A percentile compares a stretch with the other conserved stretches of the same genome.
Conservation (phyloP, 2,113 vertebrate genomes). For the Calyptommatus sinebrachiatus region DNA sequence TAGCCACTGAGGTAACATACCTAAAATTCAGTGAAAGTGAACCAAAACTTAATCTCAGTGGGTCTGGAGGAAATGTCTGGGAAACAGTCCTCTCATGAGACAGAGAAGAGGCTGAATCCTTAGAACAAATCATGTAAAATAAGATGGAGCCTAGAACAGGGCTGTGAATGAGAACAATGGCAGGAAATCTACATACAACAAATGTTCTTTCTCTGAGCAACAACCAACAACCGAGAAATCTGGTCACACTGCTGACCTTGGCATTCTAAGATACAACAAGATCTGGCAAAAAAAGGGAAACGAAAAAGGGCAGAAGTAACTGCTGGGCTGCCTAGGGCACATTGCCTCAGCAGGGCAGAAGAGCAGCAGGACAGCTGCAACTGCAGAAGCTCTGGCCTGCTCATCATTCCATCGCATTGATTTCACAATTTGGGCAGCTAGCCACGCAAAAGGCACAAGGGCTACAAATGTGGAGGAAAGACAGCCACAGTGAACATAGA, state of each 20-base stretch:
- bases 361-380: neutral
- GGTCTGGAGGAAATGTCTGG: neutral
- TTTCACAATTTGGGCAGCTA: neutral
- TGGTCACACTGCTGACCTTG: neutral
- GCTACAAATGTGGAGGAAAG: neutral
- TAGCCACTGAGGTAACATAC: neutral
- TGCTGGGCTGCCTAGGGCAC: neutral
- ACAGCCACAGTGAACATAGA: neutral
- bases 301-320: neutral
- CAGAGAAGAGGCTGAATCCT: too few species aligned
- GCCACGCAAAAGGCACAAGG: neutral
- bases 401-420: neutral
- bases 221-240: neutral
- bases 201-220: neutral
- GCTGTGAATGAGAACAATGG: neutral
- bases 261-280: neutral
- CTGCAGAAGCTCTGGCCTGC: neutral
- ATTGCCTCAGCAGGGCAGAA: neutral
- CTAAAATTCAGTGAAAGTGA: neutral
- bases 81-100: too few species aligned
- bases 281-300: neutral
- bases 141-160: too few species aligned
- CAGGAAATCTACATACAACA: neutral
- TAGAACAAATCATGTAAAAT: too few species aligned
- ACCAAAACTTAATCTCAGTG: neutral